A percentile compares a stretch with the other conserved stretches of the same genome.
These are phyloP conservation scores for Thunnus maccoyii DNA, from an alignment of 2,113 vertebrate genomes.

Conservation along the genomic window DNA sequence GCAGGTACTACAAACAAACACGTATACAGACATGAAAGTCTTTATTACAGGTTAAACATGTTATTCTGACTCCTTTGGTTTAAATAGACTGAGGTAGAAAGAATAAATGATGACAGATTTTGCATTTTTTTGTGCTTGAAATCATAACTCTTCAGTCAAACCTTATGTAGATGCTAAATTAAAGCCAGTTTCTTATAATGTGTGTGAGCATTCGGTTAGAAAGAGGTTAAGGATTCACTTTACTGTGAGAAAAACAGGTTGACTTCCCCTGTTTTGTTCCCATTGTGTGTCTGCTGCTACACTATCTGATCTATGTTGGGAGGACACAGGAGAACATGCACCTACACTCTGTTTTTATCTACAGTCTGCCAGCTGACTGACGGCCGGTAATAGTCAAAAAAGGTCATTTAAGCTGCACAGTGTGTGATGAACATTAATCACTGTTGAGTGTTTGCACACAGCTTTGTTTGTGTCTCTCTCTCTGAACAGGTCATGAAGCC, in stretches of 20 bases:
- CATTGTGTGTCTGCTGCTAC: conserved; percentile 42
- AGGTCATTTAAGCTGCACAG: neutral
- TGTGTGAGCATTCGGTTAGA: neutral
- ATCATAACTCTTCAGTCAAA: neutral
- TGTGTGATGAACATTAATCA: conserved; percentile 8
- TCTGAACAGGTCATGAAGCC: conserved; percentile 81
- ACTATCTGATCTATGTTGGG: neutral
- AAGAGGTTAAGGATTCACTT: conserved; percentile 20
- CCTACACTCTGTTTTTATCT: neutral
- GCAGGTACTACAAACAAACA: conserved; percentile 69
- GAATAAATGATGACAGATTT: neutral
- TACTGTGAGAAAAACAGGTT: neutral
- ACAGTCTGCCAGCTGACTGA: neutral
- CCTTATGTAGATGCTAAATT: neutral
- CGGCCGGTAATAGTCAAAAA: neutral
- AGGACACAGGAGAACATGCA: neutral
- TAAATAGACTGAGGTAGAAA: too few relatives aligned
- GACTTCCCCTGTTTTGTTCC: conserved; percentile 32
- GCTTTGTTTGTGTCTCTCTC: conserved; percentile 63
- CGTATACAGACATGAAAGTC: neutral
- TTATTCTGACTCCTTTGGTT: neutral
- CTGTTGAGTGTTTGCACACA: conserved; percentile 59
- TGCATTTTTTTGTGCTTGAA: neutral
- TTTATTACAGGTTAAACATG: neutral
- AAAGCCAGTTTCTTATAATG: neutral